These are phyloP conservation scores for Monoplex corrugatus DNA, from an alignment of 2,888 invertebrate species.

Conservation along the genomic window DNA sequence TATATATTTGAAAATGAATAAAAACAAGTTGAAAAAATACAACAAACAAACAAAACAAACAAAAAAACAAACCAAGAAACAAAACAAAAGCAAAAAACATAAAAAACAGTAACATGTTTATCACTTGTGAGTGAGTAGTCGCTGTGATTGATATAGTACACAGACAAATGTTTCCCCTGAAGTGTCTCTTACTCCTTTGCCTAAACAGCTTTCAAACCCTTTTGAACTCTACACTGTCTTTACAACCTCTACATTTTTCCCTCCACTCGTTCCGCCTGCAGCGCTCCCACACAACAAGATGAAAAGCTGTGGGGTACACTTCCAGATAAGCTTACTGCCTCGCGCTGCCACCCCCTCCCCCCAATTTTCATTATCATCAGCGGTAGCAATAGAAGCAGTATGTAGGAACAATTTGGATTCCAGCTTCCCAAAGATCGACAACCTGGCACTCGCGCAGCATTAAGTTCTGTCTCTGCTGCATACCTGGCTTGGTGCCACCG, in stretches of 20 bases:
- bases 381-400: background rate
- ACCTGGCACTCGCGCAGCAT: background rate
- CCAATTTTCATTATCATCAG: background rate
- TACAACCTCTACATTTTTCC: background rate
- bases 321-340: background rate
- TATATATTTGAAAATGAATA: no score
- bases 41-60: no score
- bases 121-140: no score
- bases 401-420: background rate
- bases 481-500: slow-evolving; percentile 19
- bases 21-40: no score
- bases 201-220: no score
- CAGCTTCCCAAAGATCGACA: background rate
- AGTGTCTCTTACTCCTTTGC: no score
- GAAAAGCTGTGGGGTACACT: slow-evolving; percentile 22
- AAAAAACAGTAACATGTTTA: no score
- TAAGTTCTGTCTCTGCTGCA: background rate
- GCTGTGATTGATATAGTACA: no score
- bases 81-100: no score
- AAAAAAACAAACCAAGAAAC: no score
- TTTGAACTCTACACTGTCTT: no score
- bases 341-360: background rate
- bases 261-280: background rate
- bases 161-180: no score
- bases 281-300: background rate